These are phyloP conservation scores for Mantis religiosa DNA, from an alignment of 2,888 invertebrate genomes.

Conservation along the genomic window DNA sequence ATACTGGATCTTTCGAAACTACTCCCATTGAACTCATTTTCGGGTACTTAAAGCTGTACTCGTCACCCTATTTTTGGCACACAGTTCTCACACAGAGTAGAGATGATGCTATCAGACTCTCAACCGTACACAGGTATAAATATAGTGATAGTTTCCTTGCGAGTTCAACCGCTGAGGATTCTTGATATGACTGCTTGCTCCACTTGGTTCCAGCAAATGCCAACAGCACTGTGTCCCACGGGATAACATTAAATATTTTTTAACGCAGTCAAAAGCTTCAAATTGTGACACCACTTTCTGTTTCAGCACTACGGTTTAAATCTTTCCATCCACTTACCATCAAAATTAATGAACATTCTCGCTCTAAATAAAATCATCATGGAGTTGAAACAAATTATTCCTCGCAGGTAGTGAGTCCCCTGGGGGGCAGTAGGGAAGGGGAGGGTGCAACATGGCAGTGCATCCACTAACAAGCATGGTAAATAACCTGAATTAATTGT, in stretches of 20 bases:
- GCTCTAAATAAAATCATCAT: background rate
- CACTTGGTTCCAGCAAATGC: too few relatives aligned
- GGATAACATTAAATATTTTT: background rate
- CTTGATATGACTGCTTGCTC: background rate
- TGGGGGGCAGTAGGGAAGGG: background rate
- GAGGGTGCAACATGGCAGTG: background rate
- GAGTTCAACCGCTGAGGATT: background rate
- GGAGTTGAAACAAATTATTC: background rate
- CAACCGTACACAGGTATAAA: too few relatives aligned
- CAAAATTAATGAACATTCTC: background rate
- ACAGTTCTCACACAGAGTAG: too few relatives aligned
- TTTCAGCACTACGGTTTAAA: background rate
- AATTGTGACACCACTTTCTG: background rate
- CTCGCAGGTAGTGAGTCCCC: background rate
- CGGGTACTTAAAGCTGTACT: too few relatives aligned
- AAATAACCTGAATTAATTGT: background rate
- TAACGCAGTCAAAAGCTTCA: background rate
- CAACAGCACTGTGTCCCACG: background rate
- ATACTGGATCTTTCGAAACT: too few relatives aligned
- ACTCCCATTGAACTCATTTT: too few relatives aligned
- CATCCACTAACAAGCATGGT: background rate
- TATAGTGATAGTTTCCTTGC: too few relatives aligned
- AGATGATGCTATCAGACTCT: too few relatives aligned
- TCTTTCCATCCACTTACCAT: background rate
- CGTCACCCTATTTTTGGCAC: too few relatives aligned